Evolutionary conservation across 2,888 invertebrate genomes (phyloP), one percentile per base, ranked within the genome.

Genomic region (Elmis aenea): DNA sequence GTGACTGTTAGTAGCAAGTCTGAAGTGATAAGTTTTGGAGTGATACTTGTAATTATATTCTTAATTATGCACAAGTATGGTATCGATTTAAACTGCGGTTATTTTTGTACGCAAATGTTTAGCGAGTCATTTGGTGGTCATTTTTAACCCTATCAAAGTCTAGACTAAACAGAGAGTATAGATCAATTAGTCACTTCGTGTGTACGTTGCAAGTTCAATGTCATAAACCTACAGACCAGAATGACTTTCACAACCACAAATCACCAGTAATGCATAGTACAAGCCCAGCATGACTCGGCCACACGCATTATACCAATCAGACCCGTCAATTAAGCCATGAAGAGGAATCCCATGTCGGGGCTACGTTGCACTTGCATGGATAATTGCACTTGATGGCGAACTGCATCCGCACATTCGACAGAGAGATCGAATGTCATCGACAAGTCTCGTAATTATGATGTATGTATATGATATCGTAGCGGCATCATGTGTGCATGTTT

Each of bases 301-400:
- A 26, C 41, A 37, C 33, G 44, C 45, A 48, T 48, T 49, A 48
- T 48, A 44, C 48, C 51, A 46, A 50, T 52, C 46, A 45, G 45
- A 41, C 44, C 33, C 51, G 47, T 52, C 52, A 54, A 54, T 54
- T 54, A 52, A 51, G 46, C 39, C 40, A 52, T 50, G 48, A 51
- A n/a, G 50, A 52, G 50, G 48, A 50, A 52, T 52, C 44, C 41
- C 46, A 43, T 50, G 50, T 50, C 38, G 34, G 29, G 29, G 38
- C 43, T 46, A 46, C 49, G 42, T 42, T 40, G 40, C 38, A 37
- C 42, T 42, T 42, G 42, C 38, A 40, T 42, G 31, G 45, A 38
- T 49, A 45, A 49, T 49, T 49, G 46, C 45, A 45, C 42, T 46
- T 44, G 42, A 46, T 49, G 42, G 38, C 33, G 25, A 33, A 36